Evolutionary conservation across 2,888 invertebrate species (phyloP).

Genomic region (Tipula lateralis): DNA sequence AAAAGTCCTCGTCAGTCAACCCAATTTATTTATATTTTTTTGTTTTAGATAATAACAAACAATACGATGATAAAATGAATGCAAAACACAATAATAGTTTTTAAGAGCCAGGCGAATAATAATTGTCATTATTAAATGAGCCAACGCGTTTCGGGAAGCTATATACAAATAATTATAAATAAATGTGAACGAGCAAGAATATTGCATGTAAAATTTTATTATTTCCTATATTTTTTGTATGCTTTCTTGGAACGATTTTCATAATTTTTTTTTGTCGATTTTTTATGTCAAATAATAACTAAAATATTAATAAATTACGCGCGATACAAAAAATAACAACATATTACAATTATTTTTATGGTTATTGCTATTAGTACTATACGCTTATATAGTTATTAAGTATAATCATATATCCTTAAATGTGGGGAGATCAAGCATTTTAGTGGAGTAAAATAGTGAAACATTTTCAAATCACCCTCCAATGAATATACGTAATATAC

Average conservation of each 20-base stretch:
- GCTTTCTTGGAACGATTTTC: constrained; percentile 5
- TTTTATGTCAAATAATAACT: constrained; percentile 15
- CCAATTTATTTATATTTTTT: not conserved
- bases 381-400: not conserved
- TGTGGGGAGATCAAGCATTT: not conserved
- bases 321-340: not conserved
- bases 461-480: not conserved
- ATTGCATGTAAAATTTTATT: constrained; percentile 15
- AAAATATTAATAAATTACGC: not conserved
- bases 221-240: constrained; percentile 13
- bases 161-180: not conserved
- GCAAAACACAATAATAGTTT: constrained; percentile 24
- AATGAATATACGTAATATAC: not conserved
- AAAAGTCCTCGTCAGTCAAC: not conserved
- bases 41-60: constrained; percentile 15
- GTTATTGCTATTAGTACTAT: constrained; percentile 11
- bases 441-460: not conserved
- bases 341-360: constrained; percentile 4
- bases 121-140: constrained; percentile 11
- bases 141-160: constrained; percentile 13
- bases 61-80: not conserved
- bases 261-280: not conserved
- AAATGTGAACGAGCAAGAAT: not conserved
- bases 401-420: not conserved
- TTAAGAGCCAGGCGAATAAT: constrained; percentile 24